phyloP scores from a whole-genome alignment of 2,888 invertebrate genomes.

The Spatulosminthurus flaviceps region DNA sequence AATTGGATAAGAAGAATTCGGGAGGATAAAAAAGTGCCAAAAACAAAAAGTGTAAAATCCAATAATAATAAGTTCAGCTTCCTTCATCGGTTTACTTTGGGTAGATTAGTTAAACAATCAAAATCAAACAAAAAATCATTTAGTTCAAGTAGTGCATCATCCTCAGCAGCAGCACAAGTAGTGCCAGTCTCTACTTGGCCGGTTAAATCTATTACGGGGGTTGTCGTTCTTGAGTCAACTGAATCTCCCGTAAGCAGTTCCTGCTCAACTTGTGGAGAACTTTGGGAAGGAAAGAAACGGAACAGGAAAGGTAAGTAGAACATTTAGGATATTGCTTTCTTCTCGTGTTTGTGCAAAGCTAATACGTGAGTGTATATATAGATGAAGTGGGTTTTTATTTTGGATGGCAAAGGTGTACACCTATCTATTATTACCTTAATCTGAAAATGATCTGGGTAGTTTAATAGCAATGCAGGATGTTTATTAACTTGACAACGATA shows the following conservation, averaged over 20 bases:
- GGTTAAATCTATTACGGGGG: slow-evolving; percentile 29
- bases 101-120: slow-evolving; percentile 47
- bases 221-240: slow-evolving; percentile 14
- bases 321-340: background rate
- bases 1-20: slow-evolving; percentile 16
- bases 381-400: too few relatives aligned
- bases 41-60: background rate
- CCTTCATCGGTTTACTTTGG: slow-evolving; percentile 49
- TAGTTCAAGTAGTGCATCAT: slow-evolving; percentile 1
- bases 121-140: slow-evolving; percentile 28
- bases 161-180: background rate
- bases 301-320: slow-evolving; percentile 1
- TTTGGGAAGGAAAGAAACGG: background rate
- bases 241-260: slow-evolving; percentile 35
- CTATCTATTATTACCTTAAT: too few relatives aligned
- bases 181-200: slow-evolving; percentile 45
- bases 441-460: too few relatives aligned
- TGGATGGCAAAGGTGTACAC: too few relatives aligned
- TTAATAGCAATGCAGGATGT: too few relatives aligned
- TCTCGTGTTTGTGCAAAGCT: background rate
- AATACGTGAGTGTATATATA: too few relatives aligned
- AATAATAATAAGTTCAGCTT: slow-evolving; percentile 49
- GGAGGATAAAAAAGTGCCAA: slow-evolving; percentile 22
- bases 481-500: too few relatives aligned
- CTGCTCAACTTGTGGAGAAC: slow-evolving; percentile 23